Base-by-base conservation (phyloP, 2,888 invertebrate genomes). In the Syrista parreyssii region DNA sequence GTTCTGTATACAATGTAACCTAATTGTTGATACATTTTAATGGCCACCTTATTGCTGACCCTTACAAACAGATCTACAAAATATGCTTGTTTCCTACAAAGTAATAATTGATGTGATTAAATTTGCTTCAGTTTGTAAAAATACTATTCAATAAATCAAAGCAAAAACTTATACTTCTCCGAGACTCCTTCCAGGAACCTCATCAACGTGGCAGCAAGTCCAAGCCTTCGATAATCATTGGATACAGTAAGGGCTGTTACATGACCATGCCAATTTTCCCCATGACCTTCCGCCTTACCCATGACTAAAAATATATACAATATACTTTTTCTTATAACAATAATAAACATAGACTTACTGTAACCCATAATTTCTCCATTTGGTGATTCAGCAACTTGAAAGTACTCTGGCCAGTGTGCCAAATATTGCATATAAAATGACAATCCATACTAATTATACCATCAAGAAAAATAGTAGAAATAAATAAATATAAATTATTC, bases 21-120 rank as follows among this genome's bases (percentile, higher is more conserved):
- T 79, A 99, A 93, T 91, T 97, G 96, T 87, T 96, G 96, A 91
- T 99, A 99, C 98, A 99, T 99, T 87, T 97, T 97, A 77, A 99
- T 98, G 1, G 99, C 99, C 73, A 98, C 97, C 91, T 96, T 96
- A 91, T 99, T 99, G 88, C 98, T 99, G 15, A 99, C 98, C 86
- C 99, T 94, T 4, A 99, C 99, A 94, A 99, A 99, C 68, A 99
- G 93, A 91, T 99, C 99, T 30, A 99, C 99, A 92, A 99, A 99
- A 91, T 97, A 99, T 35, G 98, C 97, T 77, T 96, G 94, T 93
- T 99, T 99, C 91, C 99, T 99, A 92, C 73, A 94, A 94, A 82
- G 69, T 12, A 69, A 71, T 6, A 71, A 71, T 15, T 71, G 30
- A 12, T 9, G 77, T 55, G 4, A 55, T 74, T 33, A 11, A 40